phyloP scores from a whole-genome alignment of 2,888 invertebrate species.

The Rhopalosiphum nymphaeae region DNA sequence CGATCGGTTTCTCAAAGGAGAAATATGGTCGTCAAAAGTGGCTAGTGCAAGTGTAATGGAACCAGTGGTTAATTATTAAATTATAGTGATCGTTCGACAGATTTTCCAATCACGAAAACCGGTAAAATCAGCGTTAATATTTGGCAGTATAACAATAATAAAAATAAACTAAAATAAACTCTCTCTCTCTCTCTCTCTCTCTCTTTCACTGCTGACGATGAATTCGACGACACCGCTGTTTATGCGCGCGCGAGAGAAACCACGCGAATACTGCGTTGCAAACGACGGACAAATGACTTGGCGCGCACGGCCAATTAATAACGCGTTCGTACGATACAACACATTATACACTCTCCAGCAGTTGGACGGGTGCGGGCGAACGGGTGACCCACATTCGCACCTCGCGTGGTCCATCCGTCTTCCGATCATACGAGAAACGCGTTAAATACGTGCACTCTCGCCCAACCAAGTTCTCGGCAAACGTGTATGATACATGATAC shows the following conservation, averaged over 20 bases:
- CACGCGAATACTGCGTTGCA: neutral
- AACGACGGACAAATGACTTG: neutral
- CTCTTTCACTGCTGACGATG: neutral
- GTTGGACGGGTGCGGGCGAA: neutral
- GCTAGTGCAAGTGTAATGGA: neutral
- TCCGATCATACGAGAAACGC: conserved; percentile 1
- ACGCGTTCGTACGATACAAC: conserved; percentile 17
- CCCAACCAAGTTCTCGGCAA: neutral
- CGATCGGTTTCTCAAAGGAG: neutral
- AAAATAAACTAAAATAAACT: neutral
- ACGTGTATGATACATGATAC: neutral
- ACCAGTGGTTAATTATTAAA: neutral
- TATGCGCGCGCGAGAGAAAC: neutral
- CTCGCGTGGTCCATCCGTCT: conserved; percentile 19
- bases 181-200: neutral
- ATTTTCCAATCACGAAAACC: conserved; percentile 23
- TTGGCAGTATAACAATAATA: neutral
- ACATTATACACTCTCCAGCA: neutral
- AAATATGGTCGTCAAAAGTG: neutral
- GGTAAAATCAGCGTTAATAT: neutral
- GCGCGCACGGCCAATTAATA: conserved; percentile 43
- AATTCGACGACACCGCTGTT: neutral
- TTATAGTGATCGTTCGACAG: neutral
- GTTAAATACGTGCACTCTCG: neutral
- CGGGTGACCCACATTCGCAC: conserved; percentile 42